Base-by-base conservation (phyloP, 2,797 vertebrate species). In the Todus mexicanus region DNA sequence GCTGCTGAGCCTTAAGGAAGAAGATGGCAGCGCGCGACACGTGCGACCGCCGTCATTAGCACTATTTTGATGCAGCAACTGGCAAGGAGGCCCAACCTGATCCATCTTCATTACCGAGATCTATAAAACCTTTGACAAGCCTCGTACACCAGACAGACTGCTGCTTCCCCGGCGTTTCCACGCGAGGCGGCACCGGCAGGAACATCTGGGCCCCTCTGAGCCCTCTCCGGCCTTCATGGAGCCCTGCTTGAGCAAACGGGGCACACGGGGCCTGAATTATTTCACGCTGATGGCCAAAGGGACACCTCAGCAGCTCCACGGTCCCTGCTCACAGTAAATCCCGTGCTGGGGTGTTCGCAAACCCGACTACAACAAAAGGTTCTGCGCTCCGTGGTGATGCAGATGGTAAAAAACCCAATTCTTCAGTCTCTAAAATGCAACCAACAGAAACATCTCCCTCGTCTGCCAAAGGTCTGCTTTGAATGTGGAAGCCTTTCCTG, bases 31-130 rank as follows among this genome's bases (percentile, higher is more conserved):
- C 66, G 85, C 33, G 61, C 27, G 51, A 56, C 97, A 80, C 72
- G 38, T 81, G 95, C n/a, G 73, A 31, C 95, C 56, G 88, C 87
- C 57, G 97, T 98, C 98, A 98, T 98, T 98, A 98, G 98, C 3
- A 31, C 91, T 93, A 63, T 95, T 96, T 82, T 93, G 92, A 92
- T 71, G 90, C 88, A 93, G 94, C 93, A 64, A 83, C 93, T 48
- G 84, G 92, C 77, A 66, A 51, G 0, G 66, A 65, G 93, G 94
- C 66, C 5, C 63, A 93, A 93, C 82, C 94, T 9, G 56, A 95
- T 93, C 77, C 70, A 37, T 91, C 95, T 91, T 84, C 92, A 57
- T 60, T 82, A 87, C 6, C 45, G 83, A 88, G 90, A 90, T 69
- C 60, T 33, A 50, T 12, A 61, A 92, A 87, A 71, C 76, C 90